Percentiles rank a stretch among this genome's conserved stretches.
These are phyloP conservation scores for Stegophylla sp. DNA, from an alignment of 2,888 invertebrate genomes.

Conservation along the genomic window DNA sequence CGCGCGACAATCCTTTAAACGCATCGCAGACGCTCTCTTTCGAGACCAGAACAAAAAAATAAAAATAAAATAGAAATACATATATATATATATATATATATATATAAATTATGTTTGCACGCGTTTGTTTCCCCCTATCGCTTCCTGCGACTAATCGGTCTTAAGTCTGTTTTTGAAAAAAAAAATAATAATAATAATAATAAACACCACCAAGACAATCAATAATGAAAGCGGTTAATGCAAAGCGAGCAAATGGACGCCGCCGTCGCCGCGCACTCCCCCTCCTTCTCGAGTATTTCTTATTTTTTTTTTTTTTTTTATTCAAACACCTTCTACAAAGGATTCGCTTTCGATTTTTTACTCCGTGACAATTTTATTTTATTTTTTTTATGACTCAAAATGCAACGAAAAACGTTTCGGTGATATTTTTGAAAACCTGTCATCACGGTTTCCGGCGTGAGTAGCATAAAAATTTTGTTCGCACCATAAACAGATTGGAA, in stretches of 20 bases:
- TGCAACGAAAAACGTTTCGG: too few relatives aligned
- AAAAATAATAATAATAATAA: constrained; percentile 22
- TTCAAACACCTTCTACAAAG: constrained; percentile 12
- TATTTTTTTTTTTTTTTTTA: constrained; percentile 6
- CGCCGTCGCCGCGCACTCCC: too few relatives aligned
- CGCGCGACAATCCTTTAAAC: constrained; percentile 59
- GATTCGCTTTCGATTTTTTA: neutral
- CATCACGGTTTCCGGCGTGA: too few relatives aligned
- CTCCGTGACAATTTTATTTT: too few relatives aligned
- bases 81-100: too few relatives aligned
- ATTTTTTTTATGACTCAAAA: too few relatives aligned
- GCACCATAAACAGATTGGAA: too few relatives aligned
- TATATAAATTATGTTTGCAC: constrained; percentile 11
- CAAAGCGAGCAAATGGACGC: constrained; percentile 29
- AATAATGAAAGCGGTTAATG: constrained; percentile 40
- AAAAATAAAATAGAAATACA: neutral
- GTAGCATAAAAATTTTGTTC: too few relatives aligned
- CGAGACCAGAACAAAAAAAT: neutral
- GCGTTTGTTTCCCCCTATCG: constrained; percentile 45
- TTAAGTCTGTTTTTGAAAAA: constrained; percentile 39
- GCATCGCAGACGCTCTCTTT: constrained; percentile 11
- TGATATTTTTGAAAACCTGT: too few relatives aligned
- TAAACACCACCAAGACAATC: constrained; percentile 3
- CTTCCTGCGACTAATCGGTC: constrained; percentile 49
- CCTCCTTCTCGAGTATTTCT: neutral